Evolutionary conservation across 1,140 invertebrate genomes (phyloP), one percentile per base, ranked within the genome.

Genomic region (Metopolophium dirhodum): DNA sequence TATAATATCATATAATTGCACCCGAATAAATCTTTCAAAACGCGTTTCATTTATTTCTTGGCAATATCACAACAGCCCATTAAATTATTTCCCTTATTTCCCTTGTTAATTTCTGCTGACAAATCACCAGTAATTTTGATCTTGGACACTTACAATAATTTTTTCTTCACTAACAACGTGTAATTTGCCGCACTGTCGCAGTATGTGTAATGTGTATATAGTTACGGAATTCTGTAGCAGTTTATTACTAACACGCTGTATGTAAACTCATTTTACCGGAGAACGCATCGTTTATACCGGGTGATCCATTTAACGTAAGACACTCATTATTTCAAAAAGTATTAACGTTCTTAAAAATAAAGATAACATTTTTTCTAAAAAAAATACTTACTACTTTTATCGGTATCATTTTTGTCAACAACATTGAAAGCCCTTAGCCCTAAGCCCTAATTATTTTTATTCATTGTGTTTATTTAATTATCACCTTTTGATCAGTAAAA

Each of bases 51-150:
- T 90, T 68, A 30, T 45, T 68, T 45, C 37, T 90, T 90, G 89
- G 89, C 89, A 90, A 90, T 41, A 68, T 61, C 35, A 61, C 89
- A 90, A 47, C 89, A n/a, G 41, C 41, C 37, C 54, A 30, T 90
- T 90, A 90, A 90, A 90, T 57, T 26, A 90, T 90, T 49, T 41
- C 14, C 26, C 37, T 45, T 90, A 90, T 90, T 68, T 90, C 54
- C 37, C 89, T 68, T 45, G 89, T 90, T 90, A 90, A 90, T 90
- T 90, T 90, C 30, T 57, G 61, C 57, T 45, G 89, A 90, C 88
- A 89, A 20, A 49, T 54, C n/a, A 54, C 35, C n/a, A 37, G 51
- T 54, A 37, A 57, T 54, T 89, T 89, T 89, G 51, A 57, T 90
- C 89, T 26, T 26, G 37, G 51, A 26, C 41, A 47, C 37, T 90